Evolutionary conservation across 2,113 vertebrate species (phyloP).

Genomic region (Platanista minor): DNA sequence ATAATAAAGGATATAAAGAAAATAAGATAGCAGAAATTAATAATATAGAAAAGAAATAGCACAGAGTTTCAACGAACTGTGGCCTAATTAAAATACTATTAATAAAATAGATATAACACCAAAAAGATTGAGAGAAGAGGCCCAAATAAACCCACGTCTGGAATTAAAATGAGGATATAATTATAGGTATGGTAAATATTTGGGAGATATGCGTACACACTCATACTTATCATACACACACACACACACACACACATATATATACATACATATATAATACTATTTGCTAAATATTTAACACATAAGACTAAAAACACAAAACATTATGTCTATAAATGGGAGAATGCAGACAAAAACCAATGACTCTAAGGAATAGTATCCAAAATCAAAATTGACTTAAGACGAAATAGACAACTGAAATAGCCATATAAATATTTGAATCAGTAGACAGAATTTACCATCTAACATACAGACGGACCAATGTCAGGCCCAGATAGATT

Average conservation of each 20-base stretch:
- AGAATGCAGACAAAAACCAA: neutral
- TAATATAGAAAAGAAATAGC: neutral
- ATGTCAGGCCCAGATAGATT: neutral
- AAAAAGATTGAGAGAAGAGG: neutral
- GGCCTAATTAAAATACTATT: neutral
- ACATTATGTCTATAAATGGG: neutral
- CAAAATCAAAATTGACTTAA: neutral
- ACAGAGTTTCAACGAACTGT: neutral
- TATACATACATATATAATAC: neutral
- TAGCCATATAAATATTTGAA: neutral
- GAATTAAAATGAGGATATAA: neutral
- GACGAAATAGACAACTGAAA: neutral
- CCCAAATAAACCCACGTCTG: neutral
- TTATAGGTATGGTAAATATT: neutral
- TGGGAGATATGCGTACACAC: neutral
- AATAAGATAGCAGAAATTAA: neutral
- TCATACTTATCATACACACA: rapidly evolving
- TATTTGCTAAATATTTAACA: neutral
- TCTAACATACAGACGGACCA: neutral
- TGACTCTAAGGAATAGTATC: neutral
- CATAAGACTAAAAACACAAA: neutral
- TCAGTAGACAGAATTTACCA: neutral
- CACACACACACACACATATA: rapidly evolving
- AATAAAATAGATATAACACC: neutral
- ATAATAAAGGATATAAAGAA: neutral